These are phyloP conservation scores for Megalonaias nervosa DNA, from an alignment of 1,140 invertebrate species.

Conservation along the genomic window DNA sequence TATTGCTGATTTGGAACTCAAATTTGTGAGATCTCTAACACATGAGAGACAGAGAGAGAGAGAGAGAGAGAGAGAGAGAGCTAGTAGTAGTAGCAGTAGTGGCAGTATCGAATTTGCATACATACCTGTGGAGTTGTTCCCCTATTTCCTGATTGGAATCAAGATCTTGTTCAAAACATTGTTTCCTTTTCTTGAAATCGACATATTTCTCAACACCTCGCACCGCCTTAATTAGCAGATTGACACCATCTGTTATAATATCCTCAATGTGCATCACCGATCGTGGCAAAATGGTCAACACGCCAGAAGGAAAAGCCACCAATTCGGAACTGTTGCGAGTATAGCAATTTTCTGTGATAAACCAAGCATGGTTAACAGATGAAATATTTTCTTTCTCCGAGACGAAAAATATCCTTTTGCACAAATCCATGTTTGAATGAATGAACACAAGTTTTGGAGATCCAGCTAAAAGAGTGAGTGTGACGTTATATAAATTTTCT, in stretches of 20 bases:
- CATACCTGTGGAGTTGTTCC: no score
- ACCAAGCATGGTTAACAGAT: slow-evolving; percentile 56
- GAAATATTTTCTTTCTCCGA: slow-evolving; percentile 32
- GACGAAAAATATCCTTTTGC: slow-evolving; percentile 47
- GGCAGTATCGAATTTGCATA: no score
- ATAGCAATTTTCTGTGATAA: slow-evolving; percentile 60
- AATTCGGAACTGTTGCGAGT: slow-evolving; percentile 46
- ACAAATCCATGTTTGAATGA: slow-evolving; percentile 48
- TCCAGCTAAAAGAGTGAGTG: slow-evolving; percentile 39
- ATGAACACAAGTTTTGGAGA: slow-evolving; percentile 54
- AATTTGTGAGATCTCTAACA: no score
- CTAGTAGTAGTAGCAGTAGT: no score
- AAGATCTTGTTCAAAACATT: no score
- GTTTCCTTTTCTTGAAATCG: neutral
- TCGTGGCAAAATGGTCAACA: slow-evolving; percentile 51
- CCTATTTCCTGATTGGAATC: no score
- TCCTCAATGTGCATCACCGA: slow-evolving; percentile 49
- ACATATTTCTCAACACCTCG: no score
- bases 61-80: no score
- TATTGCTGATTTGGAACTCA: no score
- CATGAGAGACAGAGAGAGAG: no score
- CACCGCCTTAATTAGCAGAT: slow-evolving; percentile 47
- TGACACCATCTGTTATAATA: slow-evolving; percentile 50
- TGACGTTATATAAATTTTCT: slow-evolving; percentile 31
- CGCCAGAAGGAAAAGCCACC: slow-evolving; percentile 45